Base-by-base conservation (phyloP, 2,797 vertebrate species). In the Takifugu rubripes region DNA sequence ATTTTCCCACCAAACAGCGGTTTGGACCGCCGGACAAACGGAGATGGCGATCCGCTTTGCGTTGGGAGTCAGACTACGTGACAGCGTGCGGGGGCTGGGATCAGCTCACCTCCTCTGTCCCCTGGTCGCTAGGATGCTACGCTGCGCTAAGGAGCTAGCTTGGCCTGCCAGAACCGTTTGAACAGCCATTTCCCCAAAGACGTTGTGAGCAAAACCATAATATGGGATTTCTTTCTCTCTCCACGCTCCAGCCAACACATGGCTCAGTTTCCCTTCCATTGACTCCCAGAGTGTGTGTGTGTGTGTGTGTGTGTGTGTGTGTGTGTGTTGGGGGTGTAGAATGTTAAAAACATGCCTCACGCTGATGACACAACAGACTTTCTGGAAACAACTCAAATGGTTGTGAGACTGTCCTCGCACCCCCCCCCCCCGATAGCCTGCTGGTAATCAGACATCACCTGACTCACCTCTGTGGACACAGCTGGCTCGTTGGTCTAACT, bases 381-480 rank as follows among this genome's bases (percentile, higher is more conserved):
- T 84, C 85, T 87, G 83, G 85, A 76, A 90, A 86, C 58, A 36
- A 73, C 46, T 21, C 33, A 24, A 21, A 61, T 25, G 55, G 50
- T 77, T 80, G 61, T n/a, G 16, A 65, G 68, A 60, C 49, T 53
- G 49, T 75, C 59, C 59, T 50, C 16, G 5, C 44, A 5, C 2
- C 5, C n/a, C 44, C 44, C 25, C 36, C n/a, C 15, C 46, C 25
- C 21, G 21, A 21, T 21, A 36, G 57, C 57, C 66, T 66, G 48
- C 46, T 56, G 76, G 51, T 60, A 77, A 75, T 82, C 68, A 85
- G 64, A 71, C 67, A 71, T 74, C 72, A 87, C 83, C 76, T 87
- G 82, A 86, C 71, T 87, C 83, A 88, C 77, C 60, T 74, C 74
- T 69, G 75, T 68, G 70, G 81, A 77, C 69, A 79, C 84, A 88